Conservation (phyloP, 2,113 vertebrate genomes). For the Numida meleagris region DNA sequence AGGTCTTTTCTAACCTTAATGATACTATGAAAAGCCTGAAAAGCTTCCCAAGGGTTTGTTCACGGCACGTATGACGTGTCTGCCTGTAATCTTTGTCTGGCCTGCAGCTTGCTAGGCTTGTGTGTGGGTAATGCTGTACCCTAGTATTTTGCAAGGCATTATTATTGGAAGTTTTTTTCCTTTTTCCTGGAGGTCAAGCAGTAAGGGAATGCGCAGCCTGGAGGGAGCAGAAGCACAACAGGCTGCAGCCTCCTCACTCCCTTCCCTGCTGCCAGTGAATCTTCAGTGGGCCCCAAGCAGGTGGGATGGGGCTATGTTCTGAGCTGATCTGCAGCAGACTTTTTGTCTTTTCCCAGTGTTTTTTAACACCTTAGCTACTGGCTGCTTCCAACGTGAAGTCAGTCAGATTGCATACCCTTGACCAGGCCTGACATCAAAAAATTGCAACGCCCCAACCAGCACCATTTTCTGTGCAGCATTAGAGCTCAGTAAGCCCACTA, state of each 20-base stretch:
- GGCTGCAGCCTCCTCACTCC: neutral
- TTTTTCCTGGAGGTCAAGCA: neutral
- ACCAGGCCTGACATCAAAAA: neutral
- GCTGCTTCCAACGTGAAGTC: neutral
- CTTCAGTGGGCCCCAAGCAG: rapidly evolving
- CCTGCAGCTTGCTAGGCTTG: neutral
- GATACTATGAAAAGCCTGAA: neutral
- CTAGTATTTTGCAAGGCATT: neutral
- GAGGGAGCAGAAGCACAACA: neutral
- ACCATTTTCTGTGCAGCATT: neutral
- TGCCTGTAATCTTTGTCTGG: neutral
- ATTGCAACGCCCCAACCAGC: neutral
- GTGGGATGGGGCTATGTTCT: neutral
- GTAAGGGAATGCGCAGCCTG: neutral
- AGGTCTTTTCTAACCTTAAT: too few species aligned
- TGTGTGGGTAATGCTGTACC: rapidly evolving
- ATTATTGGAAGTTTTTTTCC: neutral
- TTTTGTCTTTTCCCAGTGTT: rapidly evolving
- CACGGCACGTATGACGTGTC: rapidly evolving
- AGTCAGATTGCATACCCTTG: neutral
- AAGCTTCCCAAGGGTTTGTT: neutral
- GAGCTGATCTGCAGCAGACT: neutral
- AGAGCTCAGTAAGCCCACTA: neutral
- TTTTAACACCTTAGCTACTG: neutral
- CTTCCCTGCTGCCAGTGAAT: neutral